Base-by-base conservation (phyloP, 2,797 vertebrate species). In the Rhynchonycteris naso region DNA sequence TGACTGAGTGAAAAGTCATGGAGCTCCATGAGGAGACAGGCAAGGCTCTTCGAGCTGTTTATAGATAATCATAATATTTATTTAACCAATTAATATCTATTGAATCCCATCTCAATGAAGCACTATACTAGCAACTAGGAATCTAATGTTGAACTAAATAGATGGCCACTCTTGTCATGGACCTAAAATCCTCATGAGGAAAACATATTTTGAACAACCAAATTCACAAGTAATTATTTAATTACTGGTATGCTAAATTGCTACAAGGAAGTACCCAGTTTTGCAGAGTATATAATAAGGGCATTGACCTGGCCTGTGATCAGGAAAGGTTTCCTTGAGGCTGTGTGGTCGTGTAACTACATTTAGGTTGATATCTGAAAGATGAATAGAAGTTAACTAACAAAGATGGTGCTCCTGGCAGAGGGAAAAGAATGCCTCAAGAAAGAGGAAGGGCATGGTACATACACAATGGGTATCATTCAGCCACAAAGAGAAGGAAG, bases 201-300 rank as follows among this genome's bases (percentile, higher is more conserved):
- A 89, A 95, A 72, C 13, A 78, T 59, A 80, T 52, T 84, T 90
- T 84, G 33, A 71, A 30, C 52, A 79, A 66, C 3, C 5, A 86
- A 93, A 80, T 76, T 83, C 24, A 16, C 38, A 68, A 90, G 38
- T 38, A 79, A 81, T 47, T n/a, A 79, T 43, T 86, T 88, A 78
- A 84, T 35, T 54, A 5, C 43, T 69, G 7, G 33, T 28, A 4
- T 21, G 19, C 24, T 91, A n/a, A 89, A 54, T 52, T 84, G 14
- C 65, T 65, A 66, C 11, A 80, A 43, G 19, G 13, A 63, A 74
- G n/a, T 66, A 16, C 0, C 43, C n/a, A 35, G 35, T 38, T 66
- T 61, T 85, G 33, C 9, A 52, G 66, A 66, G 16, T 76, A 12
- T 43, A 56, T 33, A 52, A 35, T 16, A 61, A 28, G 11, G 30